Base-by-base conservation (phyloP, 1,140 invertebrate species). In the Batillaria attramentaria region DNA sequence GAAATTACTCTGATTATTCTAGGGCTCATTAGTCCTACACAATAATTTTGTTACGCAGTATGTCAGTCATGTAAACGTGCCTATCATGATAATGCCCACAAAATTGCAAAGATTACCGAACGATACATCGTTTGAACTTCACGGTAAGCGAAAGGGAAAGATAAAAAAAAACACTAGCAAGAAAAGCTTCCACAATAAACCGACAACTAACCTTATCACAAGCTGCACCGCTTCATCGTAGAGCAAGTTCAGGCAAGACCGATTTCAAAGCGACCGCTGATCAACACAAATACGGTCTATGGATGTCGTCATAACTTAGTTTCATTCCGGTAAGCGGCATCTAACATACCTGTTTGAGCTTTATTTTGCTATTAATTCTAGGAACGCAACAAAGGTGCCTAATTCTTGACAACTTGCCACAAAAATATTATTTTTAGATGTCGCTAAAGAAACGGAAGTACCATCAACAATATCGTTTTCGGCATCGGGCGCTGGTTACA, bases 231-330 rank as follows among this genome's bases (percentile, higher is more conserved):
- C 8, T 50, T 13, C 24, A 50, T 24, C 24, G 46, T 50, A 50
- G 46, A n/a, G 50, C 68, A 70, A 46, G 68, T 70, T 70, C 50
- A 18, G 68, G n/a, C 68, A 70, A 37, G 68, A n/a, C 42, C 5
- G 68, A 4, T 46, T 70, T 70, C 68, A 37, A 70, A 70, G 41
- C 68, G n/a, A 28, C 68, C 18, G 41, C 42, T 46, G n/a, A n/a
- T n/a, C n/a, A n/a, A n/a, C n/a, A n/a, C n/a, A n/a, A n/a, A n/a
- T n/a, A n/a, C n/a, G n/a, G n/a, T n/a, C n/a, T n/a, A n/a, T n/a
- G n/a, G n/a, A n/a, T n/a, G n/a, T n/a, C n/a, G n/a, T n/a, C n/a
- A n/a, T n/a, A n/a, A n/a, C n/a, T n/a, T n/a, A n/a, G n/a, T n/a
- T n/a, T n/a, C n/a, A n/a, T n/a, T n/a, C n/a, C n/a, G n/a, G n/a